Percentiles rank a stretch among this genome's conserved stretches.
phyloP scores from a whole-genome alignment of 1,140 invertebrate genomes.

The Aphis gossypii region DNA sequence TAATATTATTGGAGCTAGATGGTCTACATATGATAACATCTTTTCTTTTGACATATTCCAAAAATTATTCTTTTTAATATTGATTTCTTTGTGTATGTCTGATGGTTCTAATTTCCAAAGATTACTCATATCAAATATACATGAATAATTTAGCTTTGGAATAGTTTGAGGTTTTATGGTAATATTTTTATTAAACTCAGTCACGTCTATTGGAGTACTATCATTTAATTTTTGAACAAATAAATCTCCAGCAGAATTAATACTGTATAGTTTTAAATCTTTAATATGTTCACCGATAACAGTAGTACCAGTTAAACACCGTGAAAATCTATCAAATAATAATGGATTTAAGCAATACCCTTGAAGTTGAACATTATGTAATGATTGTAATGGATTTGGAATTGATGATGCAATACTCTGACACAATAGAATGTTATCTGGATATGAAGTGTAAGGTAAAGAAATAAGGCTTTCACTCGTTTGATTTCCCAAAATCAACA shows the following conservation, averaged over 20 bases:
- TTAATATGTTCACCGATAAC: background rate
- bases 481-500: conserved; percentile 41
- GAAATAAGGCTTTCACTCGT: conserved; percentile 19
- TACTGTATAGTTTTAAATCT: conserved; percentile 24
- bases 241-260: conserved; percentile 53
- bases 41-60: conserved; percentile 51
- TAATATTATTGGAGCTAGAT: conserved; percentile 38
- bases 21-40: conserved; percentile 27
- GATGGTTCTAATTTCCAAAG: background rate
- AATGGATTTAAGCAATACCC: conserved; percentile 36
- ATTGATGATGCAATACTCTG: conserved; percentile 33
- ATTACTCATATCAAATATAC: conserved; percentile 42
- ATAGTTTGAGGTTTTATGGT: background rate
- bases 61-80: background rate
- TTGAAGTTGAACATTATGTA: conserved; percentile 9
- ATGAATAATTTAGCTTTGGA: conserved; percentile 11
- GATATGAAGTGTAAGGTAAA: background rate
- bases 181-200: background rate
- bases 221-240: conserved; percentile 48
- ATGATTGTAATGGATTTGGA: conserved; percentile 47
- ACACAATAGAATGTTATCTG: conserved; percentile 4
- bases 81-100: background rate
- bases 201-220: background rate
- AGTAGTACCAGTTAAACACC: conserved; percentile 33
- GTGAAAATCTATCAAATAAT: conserved; percentile 22